These are phyloP conservation scores for Bujurquina vittata DNA, from an alignment of 2,113 vertebrate species.

Conservation along the genomic window DNA sequence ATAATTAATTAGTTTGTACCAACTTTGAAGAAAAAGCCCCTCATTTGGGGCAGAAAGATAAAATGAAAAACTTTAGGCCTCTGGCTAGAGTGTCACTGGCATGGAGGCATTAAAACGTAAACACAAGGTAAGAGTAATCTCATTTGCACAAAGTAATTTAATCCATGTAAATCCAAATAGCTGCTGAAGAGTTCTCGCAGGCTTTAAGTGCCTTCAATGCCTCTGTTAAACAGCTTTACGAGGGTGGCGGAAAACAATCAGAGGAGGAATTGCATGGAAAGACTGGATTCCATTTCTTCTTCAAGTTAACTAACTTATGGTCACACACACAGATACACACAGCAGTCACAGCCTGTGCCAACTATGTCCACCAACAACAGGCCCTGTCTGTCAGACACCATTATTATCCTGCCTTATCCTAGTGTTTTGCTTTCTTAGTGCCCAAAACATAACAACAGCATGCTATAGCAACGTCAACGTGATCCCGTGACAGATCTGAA, in stretches of 20 bases:
- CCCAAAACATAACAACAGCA: conserved; percentile 73
- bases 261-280: conserved; percentile 37
- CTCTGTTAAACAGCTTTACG: conserved; percentile 28
- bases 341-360: conserved; percentile 42
- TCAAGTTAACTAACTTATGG: conserved; percentile 31
- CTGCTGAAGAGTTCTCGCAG: conserved; percentile 14
- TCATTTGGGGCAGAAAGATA: background rate
- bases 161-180: conserved; percentile 53
- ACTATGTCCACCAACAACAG: conserved; percentile 61
- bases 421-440: conserved; percentile 48
- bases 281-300: conserved; percentile 35
- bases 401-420: conserved; percentile 62
- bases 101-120: background rate
- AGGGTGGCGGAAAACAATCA: conserved; percentile 53
- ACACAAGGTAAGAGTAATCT: conserved; percentile 1
- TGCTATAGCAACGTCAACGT: conserved; percentile 67
- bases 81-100: background rate
- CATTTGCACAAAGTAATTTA: conserved; percentile 16
- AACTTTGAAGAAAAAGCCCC: background rate
- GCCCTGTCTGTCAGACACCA: conserved; percentile 61
- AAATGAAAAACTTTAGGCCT: background rate
- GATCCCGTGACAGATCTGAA: conserved; percentile 63
- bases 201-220: conserved; percentile 28
- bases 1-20: background rate
- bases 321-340: conserved; percentile 23